Evolutionary conservation across 2,797 vertebrate genomes (phyloP), one percentile per base, ranked within the genome.

Genomic region (Adrianichthys oophorus): DNA sequence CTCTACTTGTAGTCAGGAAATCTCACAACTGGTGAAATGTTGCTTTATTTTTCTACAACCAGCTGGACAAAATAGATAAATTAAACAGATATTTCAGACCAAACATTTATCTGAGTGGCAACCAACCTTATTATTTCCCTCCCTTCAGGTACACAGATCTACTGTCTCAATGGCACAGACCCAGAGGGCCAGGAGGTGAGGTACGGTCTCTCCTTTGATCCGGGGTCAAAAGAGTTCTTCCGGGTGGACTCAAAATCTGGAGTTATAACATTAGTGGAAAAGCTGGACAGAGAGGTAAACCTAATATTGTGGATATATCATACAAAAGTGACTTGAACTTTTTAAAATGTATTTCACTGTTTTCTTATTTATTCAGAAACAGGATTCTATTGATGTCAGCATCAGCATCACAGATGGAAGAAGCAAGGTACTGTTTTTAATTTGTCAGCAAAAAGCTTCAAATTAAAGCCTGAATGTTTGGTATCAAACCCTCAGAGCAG

Each of bases 211-310:
- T 88, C 89, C 24, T 98, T 97, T 73, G 93, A 98, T 71, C 88
- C 95, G 15, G 94, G 94, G 23, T 79, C 92, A 58, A 95, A 91
- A 75, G 91, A 88, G 10, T 92, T 95, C 81, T 98, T 99, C 83
- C 85, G 83, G 10, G 88, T 98, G 10, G 93, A 99, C 55, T 69
- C 92, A 17, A 73, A 78, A 53, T 90, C 92, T 61, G 98, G 97
- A 85, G 94, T 92, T 53, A 90, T 99, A 56, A 98, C 95, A 0
- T 75, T 99, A 74, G 87, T 94, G 0, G 94, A 95, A 70, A 90
- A 93, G 68, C 89, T 99, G 40, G 96, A 99, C 87, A 93, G 97
- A 93, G 98, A 99, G 94, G 97, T 97, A 92, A 18, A 56, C 4
- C 12, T 29, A n/a, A 47, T 0, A 44, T 12, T 15, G 15, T 16